Percentiles rank a stretch among this genome's conserved stretches.
Conservation (phyloP, 2,113 vertebrate genomes). For the Thymallus thymallus region DNA sequence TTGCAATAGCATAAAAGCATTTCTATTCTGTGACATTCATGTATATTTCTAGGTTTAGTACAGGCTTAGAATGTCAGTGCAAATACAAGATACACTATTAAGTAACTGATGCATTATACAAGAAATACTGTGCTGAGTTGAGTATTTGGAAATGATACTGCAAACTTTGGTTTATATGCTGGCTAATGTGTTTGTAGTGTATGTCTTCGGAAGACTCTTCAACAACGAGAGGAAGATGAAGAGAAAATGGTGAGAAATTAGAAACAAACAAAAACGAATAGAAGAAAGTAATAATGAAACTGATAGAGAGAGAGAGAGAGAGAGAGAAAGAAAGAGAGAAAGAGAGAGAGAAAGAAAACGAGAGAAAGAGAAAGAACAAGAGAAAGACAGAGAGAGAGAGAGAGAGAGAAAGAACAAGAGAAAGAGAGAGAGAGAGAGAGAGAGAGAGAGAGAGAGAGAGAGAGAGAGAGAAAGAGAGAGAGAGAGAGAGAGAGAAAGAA, state of each 20-base stretch:
- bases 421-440: conserved; percentile 50
- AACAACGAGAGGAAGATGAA: neutral
- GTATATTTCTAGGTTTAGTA: no score
- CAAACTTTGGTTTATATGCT: no score
- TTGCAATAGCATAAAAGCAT: no score
- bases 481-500: conserved; percentile 49
- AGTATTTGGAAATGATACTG: no score
- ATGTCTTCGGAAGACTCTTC: no score
- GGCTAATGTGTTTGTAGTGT: no score
- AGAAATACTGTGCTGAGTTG: no score
- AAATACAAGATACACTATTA: no score
- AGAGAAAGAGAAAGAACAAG: conserved; percentile 9
- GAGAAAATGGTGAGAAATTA: conserved; percentile 17
- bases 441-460: conserved; percentile 52
- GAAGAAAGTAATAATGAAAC: neutral
- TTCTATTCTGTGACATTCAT: no score
- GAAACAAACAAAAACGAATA: conserved; percentile 3
- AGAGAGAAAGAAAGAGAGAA: conserved; percentile 18
- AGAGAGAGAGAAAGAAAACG: conserved; percentile 29
- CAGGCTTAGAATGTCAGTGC: no score
- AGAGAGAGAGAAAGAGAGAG: conserved; percentile 47
- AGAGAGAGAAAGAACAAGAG: no score
- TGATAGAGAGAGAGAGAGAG: conserved; percentile 17
- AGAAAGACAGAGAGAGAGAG: conserved; percentile 51
- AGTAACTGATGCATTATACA: no score